Percentiles rank a stretch among this genome's conserved stretches.
phyloP scores from a whole-genome alignment of 2,888 invertebrate genomes.

The Orthosia incerta region DNA sequence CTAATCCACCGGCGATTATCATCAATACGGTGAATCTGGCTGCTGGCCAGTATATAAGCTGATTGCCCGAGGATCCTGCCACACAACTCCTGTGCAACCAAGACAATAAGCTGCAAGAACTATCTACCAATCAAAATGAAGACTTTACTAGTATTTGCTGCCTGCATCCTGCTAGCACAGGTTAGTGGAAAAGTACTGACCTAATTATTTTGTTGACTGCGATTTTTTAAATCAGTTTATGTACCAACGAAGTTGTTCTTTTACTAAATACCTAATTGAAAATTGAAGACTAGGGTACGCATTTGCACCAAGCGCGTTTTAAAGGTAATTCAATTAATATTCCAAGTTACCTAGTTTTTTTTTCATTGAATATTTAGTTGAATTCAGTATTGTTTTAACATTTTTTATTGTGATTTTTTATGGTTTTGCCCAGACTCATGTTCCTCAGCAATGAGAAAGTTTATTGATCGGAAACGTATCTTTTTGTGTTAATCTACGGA shows the following conservation, averaged over 20 bases:
- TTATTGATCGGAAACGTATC: neutral
- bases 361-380: neutral
- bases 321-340: conserved; percentile 2
- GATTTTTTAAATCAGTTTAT: neutral
- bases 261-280: neutral
- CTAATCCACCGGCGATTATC: conserved; percentile 68
- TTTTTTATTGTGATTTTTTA: too few relatives aligned
- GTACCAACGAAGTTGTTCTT: neutral
- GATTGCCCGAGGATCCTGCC: conserved; percentile 33
- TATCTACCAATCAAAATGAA: conserved; percentile 79
- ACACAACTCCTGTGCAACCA: conserved; percentile 55
- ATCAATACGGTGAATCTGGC: conserved; percentile 63
- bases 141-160: conserved; percentile 82
- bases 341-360: neutral
- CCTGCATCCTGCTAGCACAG: conserved; percentile 84
- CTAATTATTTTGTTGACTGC: conserved; percentile 14
- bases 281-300: conserved; percentile 5
- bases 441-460: neutral
- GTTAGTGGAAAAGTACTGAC: conserved; percentile 69
- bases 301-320: neutral
- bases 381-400: neutral
- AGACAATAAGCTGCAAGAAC: conserved; percentile 17
- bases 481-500: neutral
- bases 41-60: conserved; percentile 72
- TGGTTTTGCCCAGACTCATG: too few relatives aligned